A percentile compares a stretch with the other conserved stretches of the same genome.
Evolutionary conservation across 1,140 invertebrate species (phyloP).

Genomic region (Caenorhabditis latens): DNA sequence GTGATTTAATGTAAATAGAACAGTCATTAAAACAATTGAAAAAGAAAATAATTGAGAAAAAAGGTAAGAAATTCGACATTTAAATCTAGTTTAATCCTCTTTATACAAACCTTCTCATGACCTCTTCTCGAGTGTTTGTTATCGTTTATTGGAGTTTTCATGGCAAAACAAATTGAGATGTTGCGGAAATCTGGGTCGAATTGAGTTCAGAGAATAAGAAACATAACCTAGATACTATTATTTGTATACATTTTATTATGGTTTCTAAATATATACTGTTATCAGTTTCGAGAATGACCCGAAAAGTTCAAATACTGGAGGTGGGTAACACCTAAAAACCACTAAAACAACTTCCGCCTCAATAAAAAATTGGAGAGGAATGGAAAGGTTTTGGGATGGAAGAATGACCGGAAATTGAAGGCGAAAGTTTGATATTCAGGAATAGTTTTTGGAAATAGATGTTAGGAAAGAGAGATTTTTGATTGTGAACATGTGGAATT

Average conservation of each 20-base stretch:
- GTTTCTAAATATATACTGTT: too few species aligned
- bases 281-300: neutral
- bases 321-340: neutral
- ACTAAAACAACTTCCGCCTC: slow-evolving; percentile 1
- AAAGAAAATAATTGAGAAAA: neutral
- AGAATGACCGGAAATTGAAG: neutral
- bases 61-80: neutral
- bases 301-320: neutral
- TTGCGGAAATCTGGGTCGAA: neutral
- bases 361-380: neutral
- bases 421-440: neutral
- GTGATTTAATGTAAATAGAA: neutral
- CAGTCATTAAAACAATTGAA: neutral
- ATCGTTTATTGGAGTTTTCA: neutral
- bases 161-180: slow-evolving; percentile 27
- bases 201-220: neutral
- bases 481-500: too few species aligned
- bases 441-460: too few species aligned
- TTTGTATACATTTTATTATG: too few species aligned
- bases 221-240: too few species aligned
- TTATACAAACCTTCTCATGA: slow-evolving; percentile 12
- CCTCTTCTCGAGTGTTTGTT: slow-evolving; percentile 31
- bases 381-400: neutral
- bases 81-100: slow-evolving; percentile 44
- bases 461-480: too few species aligned